Conservation (phyloP, 2,113 vertebrate genomes). For the Elephas maximus region DNA sequence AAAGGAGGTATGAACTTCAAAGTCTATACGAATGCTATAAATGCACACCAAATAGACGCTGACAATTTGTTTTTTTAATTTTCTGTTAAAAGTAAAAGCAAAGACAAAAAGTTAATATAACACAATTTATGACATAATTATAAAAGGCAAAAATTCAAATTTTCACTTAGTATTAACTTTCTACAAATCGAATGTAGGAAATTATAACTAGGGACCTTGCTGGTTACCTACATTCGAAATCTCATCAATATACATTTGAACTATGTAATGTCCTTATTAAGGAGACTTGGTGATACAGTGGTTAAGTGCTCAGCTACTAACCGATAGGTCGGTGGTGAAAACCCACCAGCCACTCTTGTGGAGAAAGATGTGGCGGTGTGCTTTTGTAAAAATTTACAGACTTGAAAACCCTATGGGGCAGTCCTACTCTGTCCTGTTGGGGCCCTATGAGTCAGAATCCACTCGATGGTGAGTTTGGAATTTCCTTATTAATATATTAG, state of each 20-base stretch:
- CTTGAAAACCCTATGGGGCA: no score
- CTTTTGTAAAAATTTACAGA: no score
- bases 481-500: background rate
- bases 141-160: constrained; percentile 47
- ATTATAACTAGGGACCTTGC: background rate
- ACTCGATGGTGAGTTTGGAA: background rate
- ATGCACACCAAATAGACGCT: constrained; percentile 33
- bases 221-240: background rate
- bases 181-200: background rate
- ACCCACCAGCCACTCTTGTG: no score
- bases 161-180: background rate
- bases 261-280: background rate
- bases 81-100: constrained; percentile 57
- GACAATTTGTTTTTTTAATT: constrained; percentile 39
- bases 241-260: background rate
- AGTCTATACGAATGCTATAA: constrained; percentile 3
- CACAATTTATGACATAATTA: constrained; percentile 28
- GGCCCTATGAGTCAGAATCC: no score
- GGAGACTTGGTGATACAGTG: no score
- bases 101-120: constrained; percentile 51
- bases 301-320: no score
- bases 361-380: no score
- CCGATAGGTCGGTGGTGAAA: no score
- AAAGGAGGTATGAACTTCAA: constrained; percentile 66
- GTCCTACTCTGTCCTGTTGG: no score